Base-by-base conservation (phyloP, 92 coral and sea anemone genomes). In the Paramuricea clavata region DNA sequence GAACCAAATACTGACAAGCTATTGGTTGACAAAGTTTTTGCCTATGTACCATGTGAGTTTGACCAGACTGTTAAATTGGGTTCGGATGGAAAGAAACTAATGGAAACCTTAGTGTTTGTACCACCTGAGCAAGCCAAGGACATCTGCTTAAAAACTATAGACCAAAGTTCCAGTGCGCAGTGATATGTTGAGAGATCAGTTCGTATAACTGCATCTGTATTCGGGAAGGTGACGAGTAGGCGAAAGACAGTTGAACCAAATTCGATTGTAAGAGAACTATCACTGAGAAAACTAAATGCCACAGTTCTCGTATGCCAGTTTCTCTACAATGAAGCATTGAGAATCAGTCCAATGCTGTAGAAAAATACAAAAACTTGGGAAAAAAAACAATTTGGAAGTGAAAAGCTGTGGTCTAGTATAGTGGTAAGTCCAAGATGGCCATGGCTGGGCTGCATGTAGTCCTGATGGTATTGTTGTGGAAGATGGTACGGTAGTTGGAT, bases 401-500 rank as follows among this genome's bases (percentile, higher is more conserved):
- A 30, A 59, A 85, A n/a, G 60, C 77, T 85, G 87, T 77, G 90
- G 91, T 30, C 62, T 89, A 9, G 91, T 89, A n/a, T n/a, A n/a
- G n/a, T n/a, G 49, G 49, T 92, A 5, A 59, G 64, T 47, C 76
- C 81, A 15, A 86, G 68, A 27, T 79, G 82, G 80, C 81, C 85
- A 54, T 74, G 69, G 65, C 86, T 86, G 43, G 91, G 90, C 56
- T 79, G n/a, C n/a, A n/a, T n/a, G 92, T 22, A 89, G 88, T 31
- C 89, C 92, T 47, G 94, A 89, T 82, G 87, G 94, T 34, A 44
- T 92, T 74, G 82, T 90, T 43, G 71, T 78, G 23, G 57, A 73
- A 15, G 49, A 76, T 47, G 68, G 87, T 21, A 17, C 69, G 15
- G 79, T 83, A 19, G 69, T 85, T 86, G 91, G 93, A 15, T 90